Percentiles rank a stretch among this genome's conserved stretches.
These are phyloP conservation scores for Dissostichus mawsoni DNA, from an alignment of 2,113 vertebrate genomes.

Conservation along the genomic window DNA sequence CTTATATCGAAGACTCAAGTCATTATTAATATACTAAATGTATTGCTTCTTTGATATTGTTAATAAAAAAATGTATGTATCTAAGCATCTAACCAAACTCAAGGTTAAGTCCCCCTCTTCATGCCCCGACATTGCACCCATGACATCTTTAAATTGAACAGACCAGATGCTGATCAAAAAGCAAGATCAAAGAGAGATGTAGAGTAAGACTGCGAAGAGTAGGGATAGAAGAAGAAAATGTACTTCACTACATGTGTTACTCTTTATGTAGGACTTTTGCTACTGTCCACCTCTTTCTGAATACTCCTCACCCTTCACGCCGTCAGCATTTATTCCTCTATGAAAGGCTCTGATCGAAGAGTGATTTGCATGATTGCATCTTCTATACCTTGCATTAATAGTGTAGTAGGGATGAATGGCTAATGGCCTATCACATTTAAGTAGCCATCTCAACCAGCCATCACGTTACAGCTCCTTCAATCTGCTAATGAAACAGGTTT, in stretches of 20 bases:
- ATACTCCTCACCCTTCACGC: slow-evolving; percentile 33
- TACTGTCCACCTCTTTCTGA: slow-evolving; percentile 39
- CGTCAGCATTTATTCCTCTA: slow-evolving; percentile 76
- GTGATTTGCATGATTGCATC: slow-evolving; percentile 80
- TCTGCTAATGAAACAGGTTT: slow-evolving; percentile 75
- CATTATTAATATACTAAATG: slow-evolving; percentile 9
- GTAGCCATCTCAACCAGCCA: slow-evolving; percentile 72
- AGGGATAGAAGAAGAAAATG: no score
- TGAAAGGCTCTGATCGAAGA: slow-evolving; percentile 75
- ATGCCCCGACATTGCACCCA: slow-evolving; percentile 16
- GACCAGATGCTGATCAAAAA: slow-evolving; percentile 24
- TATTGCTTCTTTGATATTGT: slow-evolving; percentile 6
- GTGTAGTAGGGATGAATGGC: slow-evolving; percentile 68
- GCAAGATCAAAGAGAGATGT: slow-evolving; percentile 35
- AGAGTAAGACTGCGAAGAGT: no score
- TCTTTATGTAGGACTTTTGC: slow-evolving; percentile 15
- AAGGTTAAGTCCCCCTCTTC: slow-evolving; percentile 1
- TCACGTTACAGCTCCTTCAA: slow-evolving; percentile 71
- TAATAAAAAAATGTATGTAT: slow-evolving; percentile 32
- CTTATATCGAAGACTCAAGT: not conserved
- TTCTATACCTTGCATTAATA: slow-evolving; percentile 77
- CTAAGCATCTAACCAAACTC: slow-evolving; percentile 15
- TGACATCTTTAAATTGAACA: slow-evolving; percentile 47
- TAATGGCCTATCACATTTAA: slow-evolving; percentile 79
- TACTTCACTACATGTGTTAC: not conserved